Evolutionary conservation across 2,113 vertebrate genomes (phyloP).

Genomic region (Pollimyrus isidori): DNA sequence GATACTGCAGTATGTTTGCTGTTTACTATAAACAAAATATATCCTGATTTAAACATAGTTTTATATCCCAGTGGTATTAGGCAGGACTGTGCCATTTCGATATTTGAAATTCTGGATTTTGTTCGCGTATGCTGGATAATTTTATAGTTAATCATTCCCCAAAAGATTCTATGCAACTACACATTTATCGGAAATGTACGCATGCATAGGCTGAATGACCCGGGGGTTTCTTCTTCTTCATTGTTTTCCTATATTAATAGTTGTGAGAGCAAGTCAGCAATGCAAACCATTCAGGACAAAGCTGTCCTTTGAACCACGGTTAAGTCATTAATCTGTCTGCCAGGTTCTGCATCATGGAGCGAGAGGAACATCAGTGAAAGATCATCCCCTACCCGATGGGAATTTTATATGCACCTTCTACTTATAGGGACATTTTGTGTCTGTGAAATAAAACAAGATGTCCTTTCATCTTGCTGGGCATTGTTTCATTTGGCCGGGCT

Average conservation of each 20-base stretch:
- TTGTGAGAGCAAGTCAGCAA: neutral
- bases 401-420: neutral
- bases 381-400: neutral
- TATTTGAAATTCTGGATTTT: neutral
- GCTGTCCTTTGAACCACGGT: neutral
- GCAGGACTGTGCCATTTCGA: neutral
- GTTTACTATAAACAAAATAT: neutral
- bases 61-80: neutral
- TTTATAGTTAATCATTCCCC: neutral
- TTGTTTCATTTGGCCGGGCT: neutral
- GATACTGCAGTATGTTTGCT: neutral
- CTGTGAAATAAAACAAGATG: neutral
- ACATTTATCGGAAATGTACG: neutral
- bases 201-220: neutral
- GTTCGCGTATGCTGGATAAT: neutral
- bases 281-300: neutral
- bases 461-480: neutral
- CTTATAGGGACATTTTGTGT: neutral
- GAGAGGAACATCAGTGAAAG: neutral
- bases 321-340: neutral
- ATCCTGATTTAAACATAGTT: neutral
- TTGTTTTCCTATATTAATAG: neutral
- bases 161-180: neutral
- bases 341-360: neutral
- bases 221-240: neutral